phyloP scores from a whole-genome alignment of 2,113 vertebrate species.

The Tachysurus vachellii region DNA sequence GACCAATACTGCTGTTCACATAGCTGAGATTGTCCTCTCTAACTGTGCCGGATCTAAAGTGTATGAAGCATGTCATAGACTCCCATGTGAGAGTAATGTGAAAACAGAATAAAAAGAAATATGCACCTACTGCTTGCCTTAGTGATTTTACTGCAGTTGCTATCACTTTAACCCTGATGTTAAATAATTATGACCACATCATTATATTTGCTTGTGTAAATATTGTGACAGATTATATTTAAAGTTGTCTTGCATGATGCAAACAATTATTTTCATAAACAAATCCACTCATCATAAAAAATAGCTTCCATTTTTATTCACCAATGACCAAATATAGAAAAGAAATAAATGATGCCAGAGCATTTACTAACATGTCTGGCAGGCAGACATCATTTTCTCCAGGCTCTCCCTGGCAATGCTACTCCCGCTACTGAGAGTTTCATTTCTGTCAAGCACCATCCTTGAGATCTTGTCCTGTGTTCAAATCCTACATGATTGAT shows the following conservation, averaged over 20 bases:
- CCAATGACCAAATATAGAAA: neutral
- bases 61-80: neutral
- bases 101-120: neutral
- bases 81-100: neutral
- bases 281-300: neutral
- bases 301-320: neutral
- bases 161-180: neutral
- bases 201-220: neutral
- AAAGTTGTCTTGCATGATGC: neutral
- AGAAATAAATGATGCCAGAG: neutral
- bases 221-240: neutral
- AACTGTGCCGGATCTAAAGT: neutral
- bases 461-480: constrained; percentile 19
- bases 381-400: neutral
- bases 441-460: constrained; percentile 39
- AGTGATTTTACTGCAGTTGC: neutral
- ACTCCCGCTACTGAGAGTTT: constrained; percentile 22
- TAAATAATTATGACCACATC: neutral
- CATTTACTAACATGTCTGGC: neutral
- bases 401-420: constrained; percentile 7
- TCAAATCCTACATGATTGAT: constrained; percentile 39
- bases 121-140: neutral
- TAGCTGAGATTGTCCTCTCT: neutral
- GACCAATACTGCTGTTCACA: neutral
- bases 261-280: neutral